A percentile compares a stretch with the other conserved stretches of the same genome.
These are phyloP conservation scores for Hyperopisus bebe DNA, from an alignment of 2,113 vertebrate genomes.

Conservation along the genomic window DNA sequence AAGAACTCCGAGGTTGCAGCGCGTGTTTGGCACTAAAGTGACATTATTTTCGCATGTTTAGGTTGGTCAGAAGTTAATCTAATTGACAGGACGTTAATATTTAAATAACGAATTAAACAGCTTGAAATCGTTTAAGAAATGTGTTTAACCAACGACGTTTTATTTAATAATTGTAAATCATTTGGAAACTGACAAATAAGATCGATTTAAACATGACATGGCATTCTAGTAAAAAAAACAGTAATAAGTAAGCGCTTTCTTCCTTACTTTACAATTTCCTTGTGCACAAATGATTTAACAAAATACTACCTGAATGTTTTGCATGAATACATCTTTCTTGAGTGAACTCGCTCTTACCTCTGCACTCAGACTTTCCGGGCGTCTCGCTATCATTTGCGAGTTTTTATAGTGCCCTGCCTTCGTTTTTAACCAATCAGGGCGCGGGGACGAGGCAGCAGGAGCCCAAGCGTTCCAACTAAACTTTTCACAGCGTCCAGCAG, in stretches of 20 bases:
- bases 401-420: constrained; percentile 56
- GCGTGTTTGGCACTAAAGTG: neutral
- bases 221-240: neutral
- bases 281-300: neutral
- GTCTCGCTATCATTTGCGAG: constrained; percentile 12
- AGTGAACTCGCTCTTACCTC: neutral
- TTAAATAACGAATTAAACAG: neutral
- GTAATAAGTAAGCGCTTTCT: neutral
- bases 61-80: neutral
- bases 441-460: constrained; percentile 27
- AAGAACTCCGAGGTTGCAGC: neutral
- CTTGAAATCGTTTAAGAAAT: neutral
- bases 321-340: neutral
- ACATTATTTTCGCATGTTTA: neutral
- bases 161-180: neutral
- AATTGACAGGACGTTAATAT: neutral
- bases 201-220: neutral
- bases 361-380: neutral
- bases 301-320: neutral
- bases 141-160: neutral
- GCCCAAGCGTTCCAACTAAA: neutral
- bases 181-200: neutral
- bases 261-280: neutral
- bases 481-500: neutral
- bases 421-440: constrained; percentile 47